These are phyloP conservation scores for Chrysochloris asiatica DNA, from an alignment of 2,113 vertebrate species.

Conservation along the genomic window DNA sequence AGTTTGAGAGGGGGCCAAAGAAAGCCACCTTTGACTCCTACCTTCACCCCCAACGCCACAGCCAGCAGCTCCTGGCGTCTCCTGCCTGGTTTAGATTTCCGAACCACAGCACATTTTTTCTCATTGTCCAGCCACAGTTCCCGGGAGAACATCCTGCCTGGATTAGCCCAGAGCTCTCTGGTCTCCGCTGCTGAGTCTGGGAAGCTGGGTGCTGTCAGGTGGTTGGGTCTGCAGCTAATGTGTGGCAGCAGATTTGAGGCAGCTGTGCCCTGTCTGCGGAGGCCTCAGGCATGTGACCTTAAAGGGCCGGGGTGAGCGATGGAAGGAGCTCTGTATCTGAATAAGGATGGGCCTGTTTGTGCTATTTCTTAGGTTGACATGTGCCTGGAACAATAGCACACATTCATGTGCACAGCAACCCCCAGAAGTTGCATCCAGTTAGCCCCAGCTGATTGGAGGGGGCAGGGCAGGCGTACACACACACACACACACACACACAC, in stretches of 20 bases:
- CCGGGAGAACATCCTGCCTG: slow-evolving; percentile 82
- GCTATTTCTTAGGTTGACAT: slow-evolving; percentile 88
- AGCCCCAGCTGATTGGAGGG: slow-evolving; percentile 44
- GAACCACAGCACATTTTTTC: slow-evolving; percentile 86
- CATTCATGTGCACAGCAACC: slow-evolving; percentile 85
- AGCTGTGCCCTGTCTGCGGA: slow-evolving; percentile 89
- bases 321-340: slow-evolving; percentile 89
- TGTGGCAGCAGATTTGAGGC: slow-evolving; percentile 87
- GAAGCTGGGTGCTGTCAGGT: slow-evolving; percentile 80
- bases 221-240: slow-evolving; percentile 83
- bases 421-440: slow-evolving; percentile 48
- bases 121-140: slow-evolving; percentile 88
- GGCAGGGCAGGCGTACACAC: background rate
- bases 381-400: slow-evolving; percentile 92
- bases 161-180: slow-evolving; percentile 87
- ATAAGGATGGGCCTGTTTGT: slow-evolving; percentile 85
- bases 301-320: slow-evolving; percentile 85
- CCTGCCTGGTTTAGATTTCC: slow-evolving; percentile 89
- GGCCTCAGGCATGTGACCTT: slow-evolving; percentile 90
- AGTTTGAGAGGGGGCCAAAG: slow-evolving; percentile 98
- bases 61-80: slow-evolving; percentile 95
- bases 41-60: slow-evolving; percentile 92
- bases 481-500: background rate
- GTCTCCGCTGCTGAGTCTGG: slow-evolving; percentile 82
- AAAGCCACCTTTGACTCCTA: slow-evolving; percentile 90